These are phyloP conservation scores for Lasioglossum villosulum DNA, from an alignment of 2,888 invertebrate species.

Conservation along the genomic window DNA sequence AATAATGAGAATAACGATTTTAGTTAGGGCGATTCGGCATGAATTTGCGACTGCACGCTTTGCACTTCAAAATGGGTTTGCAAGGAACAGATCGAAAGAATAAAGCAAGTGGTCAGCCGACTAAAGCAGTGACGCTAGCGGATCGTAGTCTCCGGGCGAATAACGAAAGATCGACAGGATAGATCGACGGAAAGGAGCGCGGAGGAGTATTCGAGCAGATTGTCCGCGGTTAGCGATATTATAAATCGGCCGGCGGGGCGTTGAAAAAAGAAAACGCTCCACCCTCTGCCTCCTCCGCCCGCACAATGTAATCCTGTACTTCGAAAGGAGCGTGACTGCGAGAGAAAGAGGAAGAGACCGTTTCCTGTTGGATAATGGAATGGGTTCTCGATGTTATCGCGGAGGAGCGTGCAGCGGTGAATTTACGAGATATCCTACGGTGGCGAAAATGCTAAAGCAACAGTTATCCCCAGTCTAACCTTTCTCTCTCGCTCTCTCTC, in stretches of 20 bases:
- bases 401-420: slow-evolving; percentile 51
- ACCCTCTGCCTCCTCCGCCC: not conserved
- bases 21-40: too few relatives aligned
- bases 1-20: too few relatives aligned
- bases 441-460: slow-evolving; percentile 72
- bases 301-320: not conserved
- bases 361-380: slow-evolving; percentile 64
- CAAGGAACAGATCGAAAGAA: not conserved
- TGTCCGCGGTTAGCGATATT: slow-evolving; percentile 27
- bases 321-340: not conserved
- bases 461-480: slow-evolving; percentile 55
- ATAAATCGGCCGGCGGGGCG: slow-evolving; percentile 22
- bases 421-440: slow-evolving; percentile 69
- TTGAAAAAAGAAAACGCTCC: not conserved
- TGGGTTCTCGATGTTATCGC: slow-evolving; percentile 67
- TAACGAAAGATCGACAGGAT: not conserved
- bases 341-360: slow-evolving; percentile 1
- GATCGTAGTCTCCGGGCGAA: not conserved
- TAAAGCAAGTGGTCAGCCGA: not conserved
- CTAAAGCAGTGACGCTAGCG: not conserved
- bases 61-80: too few relatives aligned
- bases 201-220: not conserved
- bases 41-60: too few relatives aligned
- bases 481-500: not conserved
- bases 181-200: not conserved